Conservation (phyloP, 2,113 vertebrate species). For the Parotia lawesii region DNA sequence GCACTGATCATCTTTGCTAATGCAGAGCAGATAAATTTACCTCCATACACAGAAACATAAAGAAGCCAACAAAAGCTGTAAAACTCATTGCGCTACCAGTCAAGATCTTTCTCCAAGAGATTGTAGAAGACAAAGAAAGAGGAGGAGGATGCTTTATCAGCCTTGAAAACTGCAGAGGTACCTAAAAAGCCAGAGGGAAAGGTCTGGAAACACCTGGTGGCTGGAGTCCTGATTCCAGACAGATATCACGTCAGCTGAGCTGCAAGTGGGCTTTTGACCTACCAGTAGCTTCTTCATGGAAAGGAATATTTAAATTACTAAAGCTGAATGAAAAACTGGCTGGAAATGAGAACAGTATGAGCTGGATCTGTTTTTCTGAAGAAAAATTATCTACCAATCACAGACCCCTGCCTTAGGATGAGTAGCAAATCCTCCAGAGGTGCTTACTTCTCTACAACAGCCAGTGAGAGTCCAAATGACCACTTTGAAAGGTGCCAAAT, state of each 20-base stretch:
- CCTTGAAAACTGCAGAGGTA: background rate
- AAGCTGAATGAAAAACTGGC: background rate
- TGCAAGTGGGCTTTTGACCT: background rate
- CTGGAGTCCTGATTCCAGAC: background rate
- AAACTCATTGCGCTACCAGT: background rate
- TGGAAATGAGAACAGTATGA: background rate
- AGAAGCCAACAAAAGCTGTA: background rate
- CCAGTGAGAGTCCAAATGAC: background rate
- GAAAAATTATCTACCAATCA: background rate
- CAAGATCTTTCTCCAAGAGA: background rate
- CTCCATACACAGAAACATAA: background rate
- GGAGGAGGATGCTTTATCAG: background rate
- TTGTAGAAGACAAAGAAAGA: background rate
- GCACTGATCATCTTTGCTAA: background rate
- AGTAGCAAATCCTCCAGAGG: background rate
- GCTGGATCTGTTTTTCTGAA: background rate
- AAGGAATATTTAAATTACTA: background rate
- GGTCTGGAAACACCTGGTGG: background rate
- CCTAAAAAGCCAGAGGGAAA: background rate
- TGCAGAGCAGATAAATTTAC: background rate
- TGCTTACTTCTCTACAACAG: background rate
- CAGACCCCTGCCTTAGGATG: background rate
- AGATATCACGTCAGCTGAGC: background rate
- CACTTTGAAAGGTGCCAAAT: background rate
- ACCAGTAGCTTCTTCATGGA: accelerated